These are phyloP conservation scores for Psittacula cyanocephala DNA, from an alignment of 2,113 vertebrate genomes.

Conservation along the genomic window DNA sequence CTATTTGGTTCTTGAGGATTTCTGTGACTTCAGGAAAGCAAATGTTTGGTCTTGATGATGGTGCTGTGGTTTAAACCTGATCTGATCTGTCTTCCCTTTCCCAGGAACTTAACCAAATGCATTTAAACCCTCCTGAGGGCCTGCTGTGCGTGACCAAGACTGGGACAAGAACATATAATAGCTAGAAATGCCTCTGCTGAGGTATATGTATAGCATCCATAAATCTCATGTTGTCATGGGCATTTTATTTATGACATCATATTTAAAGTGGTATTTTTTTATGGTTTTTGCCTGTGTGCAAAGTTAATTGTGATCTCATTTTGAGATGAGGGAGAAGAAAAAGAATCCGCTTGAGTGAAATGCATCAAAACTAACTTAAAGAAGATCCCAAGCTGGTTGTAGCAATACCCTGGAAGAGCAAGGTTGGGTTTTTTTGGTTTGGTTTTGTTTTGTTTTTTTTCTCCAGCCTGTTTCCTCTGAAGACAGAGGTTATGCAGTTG, in stretches of 20 bases:
- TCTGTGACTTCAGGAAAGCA: constrained; percentile 67
- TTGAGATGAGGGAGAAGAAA: background rate
- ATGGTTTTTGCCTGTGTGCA: background rate
- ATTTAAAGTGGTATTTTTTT: background rate
- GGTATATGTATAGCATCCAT: background rate
- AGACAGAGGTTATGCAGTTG: background rate
- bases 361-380: background rate
- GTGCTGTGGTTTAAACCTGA: constrained; percentile 44
- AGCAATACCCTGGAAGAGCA: background rate
- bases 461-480: background rate
- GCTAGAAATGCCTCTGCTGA: background rate
- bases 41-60: constrained; percentile 57
- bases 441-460: fast-evolving
- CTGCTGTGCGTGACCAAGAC: background rate
- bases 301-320: background rate
- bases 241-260: background rate
- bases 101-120: constrained; percentile 4
- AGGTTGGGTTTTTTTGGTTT: background rate
- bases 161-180: background rate
- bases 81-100: constrained; percentile 16
- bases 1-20: constrained; percentile 61
- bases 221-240: background rate
- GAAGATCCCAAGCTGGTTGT: background rate
- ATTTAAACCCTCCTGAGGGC: constrained; percentile 14
- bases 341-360: background rate